These are phyloP conservation scores for Apis florea DNA, from an alignment of 1,140 invertebrate species.

Conservation along the genomic window DNA sequence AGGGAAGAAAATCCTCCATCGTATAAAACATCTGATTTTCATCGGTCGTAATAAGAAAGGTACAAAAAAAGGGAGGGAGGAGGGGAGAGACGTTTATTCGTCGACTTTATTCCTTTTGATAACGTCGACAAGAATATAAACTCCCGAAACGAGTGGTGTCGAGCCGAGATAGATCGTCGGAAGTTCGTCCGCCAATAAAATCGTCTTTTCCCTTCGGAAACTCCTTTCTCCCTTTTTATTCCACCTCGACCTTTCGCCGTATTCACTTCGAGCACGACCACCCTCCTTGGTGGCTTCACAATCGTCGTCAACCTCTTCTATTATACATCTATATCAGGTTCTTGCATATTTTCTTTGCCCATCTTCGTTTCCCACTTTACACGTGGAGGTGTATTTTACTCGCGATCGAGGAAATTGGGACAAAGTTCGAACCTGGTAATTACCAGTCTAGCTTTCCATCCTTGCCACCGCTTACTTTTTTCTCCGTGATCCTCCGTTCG, in stretches of 20 bases:
- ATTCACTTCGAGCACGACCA: not conserved
- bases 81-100: not conserved
- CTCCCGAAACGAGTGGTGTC: constrained; percentile 32
- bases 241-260: not conserved
- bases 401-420: constrained; percentile 37
- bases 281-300: not conserved
- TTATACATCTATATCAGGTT: not conserved
- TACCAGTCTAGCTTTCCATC: constrained; percentile 30
- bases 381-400: not conserved
- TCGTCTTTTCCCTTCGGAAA: constrained; percentile 4
- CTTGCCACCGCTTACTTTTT: constrained; percentile 14
- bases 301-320: not conserved
- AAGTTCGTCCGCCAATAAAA: constrained; percentile 45
- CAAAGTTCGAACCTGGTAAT: constrained; percentile 53
- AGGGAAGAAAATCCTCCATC: not conserved
- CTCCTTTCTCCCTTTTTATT: constrained; percentile 18
- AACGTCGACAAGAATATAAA: constrained; percentile 41
- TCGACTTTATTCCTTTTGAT: constrained; percentile 19
- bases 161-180: constrained; percentile 35
- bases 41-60: not conserved
- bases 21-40: not conserved
- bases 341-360: constrained; percentile 1
- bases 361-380: not conserved
- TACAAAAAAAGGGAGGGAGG: too few relatives aligned
- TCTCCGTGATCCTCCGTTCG: constrained; percentile 7